Evolutionary conservation across 2,113 vertebrate genomes (phyloP).

Genomic region (Andinoacara biseriatus): DNA sequence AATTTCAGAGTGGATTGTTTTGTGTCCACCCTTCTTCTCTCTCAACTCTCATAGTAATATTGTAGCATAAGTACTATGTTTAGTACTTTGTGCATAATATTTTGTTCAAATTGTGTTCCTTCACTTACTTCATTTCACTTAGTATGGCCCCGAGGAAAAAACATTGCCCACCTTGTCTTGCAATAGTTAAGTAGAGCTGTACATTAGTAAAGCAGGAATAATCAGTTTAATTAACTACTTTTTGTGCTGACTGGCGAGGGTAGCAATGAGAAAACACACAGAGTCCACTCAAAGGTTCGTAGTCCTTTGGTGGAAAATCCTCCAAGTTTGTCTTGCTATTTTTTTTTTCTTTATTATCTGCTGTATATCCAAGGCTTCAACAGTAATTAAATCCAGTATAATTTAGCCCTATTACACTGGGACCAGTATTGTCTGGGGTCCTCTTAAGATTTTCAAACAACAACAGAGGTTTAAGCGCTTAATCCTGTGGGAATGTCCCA

Average conservation of each 20-base stretch:
- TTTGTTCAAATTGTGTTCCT: too few relatives aligned
- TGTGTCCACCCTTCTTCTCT: background rate
- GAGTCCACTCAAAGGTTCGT: background rate
- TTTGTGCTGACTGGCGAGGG: background rate
- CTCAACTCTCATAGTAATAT: too few relatives aligned
- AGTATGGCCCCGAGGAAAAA: background rate
- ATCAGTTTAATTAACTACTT: background rate
- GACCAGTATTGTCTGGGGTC: conserved; percentile 24
- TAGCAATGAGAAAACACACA: background rate
- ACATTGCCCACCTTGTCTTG: background rate
- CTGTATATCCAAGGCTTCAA: background rate
- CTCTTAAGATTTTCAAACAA: conserved; percentile 34
- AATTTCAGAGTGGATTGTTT: background rate
- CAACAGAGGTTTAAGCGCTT: conserved; percentile 26
- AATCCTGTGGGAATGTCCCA: conserved; percentile 34
- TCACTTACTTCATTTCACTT: background rate
- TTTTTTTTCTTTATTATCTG: background rate
- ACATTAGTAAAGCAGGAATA: background rate
- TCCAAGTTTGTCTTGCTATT: background rate
- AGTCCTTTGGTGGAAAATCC: background rate
- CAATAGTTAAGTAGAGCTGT: background rate
- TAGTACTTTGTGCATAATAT: too few relatives aligned
- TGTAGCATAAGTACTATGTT: too few relatives aligned
- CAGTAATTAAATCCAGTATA: conserved; percentile 37
- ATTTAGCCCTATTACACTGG: conserved; percentile 15